These are phyloP conservation scores for Cecropterus lyciades DNA, from an alignment of 1,140 invertebrate genomes.

Conservation along the genomic window DNA sequence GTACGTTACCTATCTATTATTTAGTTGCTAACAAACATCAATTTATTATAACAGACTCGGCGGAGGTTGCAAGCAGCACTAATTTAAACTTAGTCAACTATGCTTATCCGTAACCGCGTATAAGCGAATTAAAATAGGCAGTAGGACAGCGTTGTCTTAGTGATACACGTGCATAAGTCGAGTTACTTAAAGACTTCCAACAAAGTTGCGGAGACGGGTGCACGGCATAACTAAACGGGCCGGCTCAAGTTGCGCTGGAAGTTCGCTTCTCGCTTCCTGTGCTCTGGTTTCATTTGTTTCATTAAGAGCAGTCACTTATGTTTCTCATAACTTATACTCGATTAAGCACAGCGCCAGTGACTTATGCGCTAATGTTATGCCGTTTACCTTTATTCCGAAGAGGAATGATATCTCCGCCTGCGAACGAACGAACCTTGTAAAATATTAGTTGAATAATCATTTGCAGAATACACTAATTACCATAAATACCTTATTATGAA, in stretches of 20 bases:
- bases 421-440: conserved; percentile 3
- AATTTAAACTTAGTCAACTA: conserved; percentile 33
- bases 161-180: conserved; percentile 50
- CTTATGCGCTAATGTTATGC: conserved; percentile 11
- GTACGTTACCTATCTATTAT: too few species aligned
- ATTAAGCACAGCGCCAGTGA: conserved; percentile 16
- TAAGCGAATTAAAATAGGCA: conserved; percentile 48
- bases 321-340: conserved; percentile 30
- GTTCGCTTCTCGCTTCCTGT: conserved; percentile 51
- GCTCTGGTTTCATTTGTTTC: conserved; percentile 51
- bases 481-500: too few species aligned
- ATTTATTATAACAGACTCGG: neutral
- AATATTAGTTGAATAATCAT: neutral
- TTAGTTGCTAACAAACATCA: neutral
- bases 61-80: neutral
- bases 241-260: conserved; percentile 46
- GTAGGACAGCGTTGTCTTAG: conserved; percentile 39
- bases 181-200: conserved; percentile 45
- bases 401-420: conserved; percentile 1
- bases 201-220: conserved; percentile 39
- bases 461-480: too few species aligned
- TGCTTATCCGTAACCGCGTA: conserved; percentile 27
- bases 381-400: conserved; percentile 8
- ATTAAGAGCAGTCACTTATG: conserved; percentile 43
- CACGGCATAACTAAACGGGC: conserved; percentile 52